Base-by-base conservation (phyloP, 2,888 invertebrate genomes). In the Ctenicera cuprea region DNA sequence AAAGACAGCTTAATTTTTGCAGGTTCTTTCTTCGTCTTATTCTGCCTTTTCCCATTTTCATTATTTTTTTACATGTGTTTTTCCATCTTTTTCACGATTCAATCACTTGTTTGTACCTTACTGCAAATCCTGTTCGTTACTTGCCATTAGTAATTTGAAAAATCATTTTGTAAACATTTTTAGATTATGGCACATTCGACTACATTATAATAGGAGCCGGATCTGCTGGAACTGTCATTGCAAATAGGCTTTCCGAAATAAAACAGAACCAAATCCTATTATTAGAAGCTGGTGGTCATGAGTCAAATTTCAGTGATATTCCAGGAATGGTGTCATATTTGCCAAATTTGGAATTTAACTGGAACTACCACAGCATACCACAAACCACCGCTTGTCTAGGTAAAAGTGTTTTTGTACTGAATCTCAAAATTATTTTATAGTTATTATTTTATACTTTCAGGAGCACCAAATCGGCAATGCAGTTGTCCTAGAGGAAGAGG, bases 171-270 rank as follows among this genome's bases (percentile, higher is more conserved):
- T 16, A 26, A 26, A 26, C 8, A 7, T n/a, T 61, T 45, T 50
- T 20, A 72, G 71, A 30, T 22, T 59, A 48, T 57, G 73, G 73
- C 26, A 68, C 22, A 79, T 93, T 92, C 83, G 92, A 93, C 86
- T 92, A 92, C 86, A 90, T 93, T 76, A 91, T 93, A 63, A 89
- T 92, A 45, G 92, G 92, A 0, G 92, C 91, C 0, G 92, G 92
- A 0, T 91, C 91, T 0, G 91, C 90, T 0, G 92, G 92, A 0
- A 89, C 92, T 0, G 92, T 91, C 70, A 90, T 92, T 1, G 92
- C 92, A 0, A 89, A 90, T 18, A 85, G 93, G 50, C 88, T 93
- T 8, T 90, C 92, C 0, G 93, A 93, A 81, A 90, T 92, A 33
- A 89, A 91, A 0, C 88, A 90, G 80, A 92, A 91, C 89, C 88